Evolutionary conservation across 2,797 vertebrate genomes (phyloP), one percentile per base, ranked within the genome.

Genomic region (Coilia nasus): DNA sequence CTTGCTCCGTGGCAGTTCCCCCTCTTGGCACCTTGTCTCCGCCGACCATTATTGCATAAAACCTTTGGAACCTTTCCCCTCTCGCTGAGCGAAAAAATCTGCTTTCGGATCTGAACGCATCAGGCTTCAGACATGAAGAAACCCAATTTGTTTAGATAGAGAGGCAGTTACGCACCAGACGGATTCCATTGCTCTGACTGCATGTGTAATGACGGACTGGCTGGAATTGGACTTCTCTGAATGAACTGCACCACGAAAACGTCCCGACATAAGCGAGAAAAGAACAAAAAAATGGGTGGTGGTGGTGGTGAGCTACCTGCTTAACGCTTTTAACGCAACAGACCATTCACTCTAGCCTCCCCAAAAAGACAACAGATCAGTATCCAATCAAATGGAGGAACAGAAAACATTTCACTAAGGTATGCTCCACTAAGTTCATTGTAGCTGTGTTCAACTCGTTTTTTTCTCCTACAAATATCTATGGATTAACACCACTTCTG

Each of bases 161-260:
- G 89, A 90, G 85, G 91, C 89, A 91, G 87, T 89, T 93, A 92
- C 91, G 91, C 90, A 93, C 92, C 92, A 94, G 93, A 94, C 92
- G 41, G 93, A 96, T 96, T 95, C 94, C 92, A 94, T 92, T 85
- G 91, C 88, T 83, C 87, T 95, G 94, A 95, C 93, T 92, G 87
- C 92, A 92, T 91, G 93, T 93, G 93, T 93, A 93, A 95, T 95
- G 94, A 95, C 90, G 87, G 91, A 94, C 90, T 60, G 88, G 94
- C 93, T 94, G 92, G 94, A 94, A 93, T 90, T 89, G 93, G 91
- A 95, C 83, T 90, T 88, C 85, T 90, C 87, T 91, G 89, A 91
- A 90, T 91, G 84, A 84, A 89, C 86, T 86, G 90, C 90, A 62
- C 80, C 80, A 56, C 83, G 46, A 81, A 81, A 83, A 67, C n/a